phyloP scores from a whole-genome alignment of 2,797 vertebrate genomes.

The Odontamblyopus lacepedii region DNA sequence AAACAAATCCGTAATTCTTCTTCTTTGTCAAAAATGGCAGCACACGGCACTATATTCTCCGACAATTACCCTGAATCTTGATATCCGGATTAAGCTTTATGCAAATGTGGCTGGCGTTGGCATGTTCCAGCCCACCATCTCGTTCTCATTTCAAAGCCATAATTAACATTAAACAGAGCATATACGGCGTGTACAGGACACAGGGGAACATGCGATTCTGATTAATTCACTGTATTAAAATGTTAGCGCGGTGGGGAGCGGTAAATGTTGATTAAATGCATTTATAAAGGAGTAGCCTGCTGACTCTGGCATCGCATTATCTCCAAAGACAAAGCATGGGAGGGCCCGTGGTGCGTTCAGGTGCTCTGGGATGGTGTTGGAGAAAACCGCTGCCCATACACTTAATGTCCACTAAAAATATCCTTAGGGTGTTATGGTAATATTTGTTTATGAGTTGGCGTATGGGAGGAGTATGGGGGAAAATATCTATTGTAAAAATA shows the following conservation, averaged over 20 bases:
- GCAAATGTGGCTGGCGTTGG: background rate
- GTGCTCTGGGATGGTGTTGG: background rate
- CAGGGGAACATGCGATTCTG: conserved; percentile 2
- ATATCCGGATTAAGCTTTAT: conserved; percentile 8
- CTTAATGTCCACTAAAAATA: background rate
- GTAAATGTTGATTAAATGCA: conserved; percentile 16
- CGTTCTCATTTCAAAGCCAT: conserved; percentile 5
- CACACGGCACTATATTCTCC: background rate
- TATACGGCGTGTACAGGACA: conserved; percentile 1
- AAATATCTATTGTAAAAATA: background rate
- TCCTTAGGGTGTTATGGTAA: conserved; percentile 3
- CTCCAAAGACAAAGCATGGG: conserved; percentile 2
- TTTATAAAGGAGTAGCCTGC: conserved; percentile 16
- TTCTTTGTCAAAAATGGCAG: background rate
- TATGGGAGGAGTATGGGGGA: background rate
- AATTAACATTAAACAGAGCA: conserved; percentile 9
- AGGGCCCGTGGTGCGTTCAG: background rate
- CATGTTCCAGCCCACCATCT: conserved; percentile 1
- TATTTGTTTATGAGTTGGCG: background rate
- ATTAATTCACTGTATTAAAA: conserved; percentile 7
- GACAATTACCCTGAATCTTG: conserved; percentile 9
- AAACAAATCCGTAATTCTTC: background rate
- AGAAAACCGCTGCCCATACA: background rate
- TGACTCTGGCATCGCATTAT: conserved; percentile 15
- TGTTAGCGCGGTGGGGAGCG: background rate